Base-by-base conservation (phyloP, 2,888 invertebrate species). In the Sisyra terminalis region DNA sequence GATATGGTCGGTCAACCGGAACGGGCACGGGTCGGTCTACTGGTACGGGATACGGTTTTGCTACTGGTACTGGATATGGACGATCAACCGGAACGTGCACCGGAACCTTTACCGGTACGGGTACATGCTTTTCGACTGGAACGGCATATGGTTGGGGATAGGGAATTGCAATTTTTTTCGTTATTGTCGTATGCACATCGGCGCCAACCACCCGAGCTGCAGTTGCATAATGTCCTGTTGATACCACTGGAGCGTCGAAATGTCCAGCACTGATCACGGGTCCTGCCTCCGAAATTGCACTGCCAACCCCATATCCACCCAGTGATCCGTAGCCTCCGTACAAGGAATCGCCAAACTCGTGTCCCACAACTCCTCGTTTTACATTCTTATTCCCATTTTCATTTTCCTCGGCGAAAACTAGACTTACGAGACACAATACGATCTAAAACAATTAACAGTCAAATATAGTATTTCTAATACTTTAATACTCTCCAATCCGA, bases 71-170 rank as follows among this genome's bases (percentile, higher is more conserved):
- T 1, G 66, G 66, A 1, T 61, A 58, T 2, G 66, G 65, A 9
- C 43, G 31, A 30, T 43, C 43, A 16, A 43, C 43, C 6, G 43
- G 43, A 8, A 43, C 64, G 8, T 60, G 48, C 41, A 68, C 58
- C 31, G 58, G 54, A 24, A 58, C 57, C 34, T 58, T 59, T 10
- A 60, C 57, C 2, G 67, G 63, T 7, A 66, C 65, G 13, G 67
- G 63, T n/a, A 67, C 57, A 43, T 65, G 63, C 44, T 66, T 65
- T 49, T 66, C 66, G 30, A 71, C 67, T 11, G 61, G 55, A 7
- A 69, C 65, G 13, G 69, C 64, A 35, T 67, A 66, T 11, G 70
- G 69, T 44, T 69, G 65, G 2, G 68, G 64, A n/a, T 68, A 60
- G 6, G 69, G 67, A 2, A 69, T 61, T 40, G 65, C 58, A 35